Evolutionary conservation across 1,140 invertebrate species (phyloP).

Genomic region (Ctenoplectra terminalis): DNA sequence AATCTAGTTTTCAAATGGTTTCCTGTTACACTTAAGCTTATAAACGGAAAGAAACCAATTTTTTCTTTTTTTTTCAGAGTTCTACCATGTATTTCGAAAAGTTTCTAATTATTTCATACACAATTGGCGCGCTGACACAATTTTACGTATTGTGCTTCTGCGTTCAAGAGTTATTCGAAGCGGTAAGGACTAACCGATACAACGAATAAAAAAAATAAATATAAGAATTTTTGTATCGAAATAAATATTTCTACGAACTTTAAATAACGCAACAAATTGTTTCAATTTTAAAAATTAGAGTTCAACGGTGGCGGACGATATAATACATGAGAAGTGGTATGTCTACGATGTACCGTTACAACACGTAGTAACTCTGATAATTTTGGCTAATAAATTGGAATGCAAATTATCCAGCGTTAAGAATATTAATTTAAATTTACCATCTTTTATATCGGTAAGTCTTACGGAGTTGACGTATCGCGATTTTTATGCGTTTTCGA

Average conservation of each 20-base stretch:
- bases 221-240: background rate
- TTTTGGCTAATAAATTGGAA: constrained; percentile 41
- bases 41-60: background rate
- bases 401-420: constrained; percentile 37
- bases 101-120: constrained; percentile 40
- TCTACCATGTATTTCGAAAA: background rate
- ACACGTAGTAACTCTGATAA: constrained; percentile 24
- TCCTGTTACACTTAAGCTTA: background rate
- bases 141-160: constrained; percentile 67
- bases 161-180: constrained; percentile 62
- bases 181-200: constrained; percentile 47
- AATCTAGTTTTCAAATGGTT: background rate
- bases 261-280: background rate
- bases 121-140: constrained; percentile 49
- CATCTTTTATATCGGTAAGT: constrained; percentile 54
- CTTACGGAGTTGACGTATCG: too few species aligned
- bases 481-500: too few species aligned
- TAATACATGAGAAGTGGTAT: constrained; percentile 58
- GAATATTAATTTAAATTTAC: constrained; percentile 53
- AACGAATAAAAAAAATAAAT: background rate
- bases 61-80: constrained; percentile 32
- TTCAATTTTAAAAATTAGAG: constrained; percentile 41
- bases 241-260: background rate
- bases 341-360: background rate
- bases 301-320: constrained; percentile 41